These are phyloP conservation scores for Pogonomyrmex barbatus DNA, from an alignment of 1,140 invertebrate species.

Conservation along the genomic window DNA sequence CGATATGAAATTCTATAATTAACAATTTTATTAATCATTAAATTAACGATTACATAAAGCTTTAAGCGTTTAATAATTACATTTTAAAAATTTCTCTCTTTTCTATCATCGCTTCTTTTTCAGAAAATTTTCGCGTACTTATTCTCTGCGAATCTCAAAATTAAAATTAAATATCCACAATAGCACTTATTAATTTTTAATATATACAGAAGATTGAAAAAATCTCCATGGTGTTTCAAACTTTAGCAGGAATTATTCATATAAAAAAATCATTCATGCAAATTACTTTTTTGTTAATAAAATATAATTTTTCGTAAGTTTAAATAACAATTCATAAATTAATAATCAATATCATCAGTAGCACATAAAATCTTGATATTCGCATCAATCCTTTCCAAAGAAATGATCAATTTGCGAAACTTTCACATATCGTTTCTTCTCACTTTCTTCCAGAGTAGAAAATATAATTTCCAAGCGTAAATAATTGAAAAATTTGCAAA, in stretches of 20 bases:
- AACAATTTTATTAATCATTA: not conserved
- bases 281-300: not conserved
- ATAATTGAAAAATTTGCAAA: not conserved
- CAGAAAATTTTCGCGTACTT: not conserved
- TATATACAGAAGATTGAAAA: not conserved
- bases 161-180: not conserved
- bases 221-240: too few species aligned
- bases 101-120: not conserved
- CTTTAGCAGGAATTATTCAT: not conserved
- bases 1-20: not conserved
- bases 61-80: conserved; percentile 22
- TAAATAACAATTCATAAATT: not conserved
- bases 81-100: not conserved
- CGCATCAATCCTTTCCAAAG: not conserved
- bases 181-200: not conserved
- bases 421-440: not conserved
- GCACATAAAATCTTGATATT: not conserved
- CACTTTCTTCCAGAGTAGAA: not conserved
- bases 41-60: conserved; percentile 14
- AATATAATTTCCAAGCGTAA: not conserved
- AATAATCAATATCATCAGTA: not conserved
- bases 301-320: not conserved
- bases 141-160: not conserved
- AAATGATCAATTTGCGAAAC: not conserved
- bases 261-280: not conserved